Conservation (phyloP, 2,888 invertebrate genomes). For the Thecocarcelia acutangulata region DNA sequence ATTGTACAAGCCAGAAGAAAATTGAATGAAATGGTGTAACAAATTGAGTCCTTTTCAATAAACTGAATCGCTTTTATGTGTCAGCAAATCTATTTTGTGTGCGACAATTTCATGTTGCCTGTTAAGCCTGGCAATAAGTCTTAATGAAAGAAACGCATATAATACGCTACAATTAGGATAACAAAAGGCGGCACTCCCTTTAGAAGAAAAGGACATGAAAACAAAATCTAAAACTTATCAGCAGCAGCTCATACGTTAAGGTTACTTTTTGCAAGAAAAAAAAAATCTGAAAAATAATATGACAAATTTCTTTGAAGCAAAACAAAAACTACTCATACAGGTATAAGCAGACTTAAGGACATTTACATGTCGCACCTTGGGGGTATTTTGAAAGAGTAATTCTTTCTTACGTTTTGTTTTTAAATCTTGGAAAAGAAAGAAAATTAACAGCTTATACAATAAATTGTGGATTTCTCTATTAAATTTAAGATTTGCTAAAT, state of each 20-base stretch:
- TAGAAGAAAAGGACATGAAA: slow-evolving; percentile 9
- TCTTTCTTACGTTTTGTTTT: not conserved
- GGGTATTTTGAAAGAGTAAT: no score
- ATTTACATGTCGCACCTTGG: no score
- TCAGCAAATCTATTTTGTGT: slow-evolving; percentile 54
- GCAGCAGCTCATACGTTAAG: slow-evolving; percentile 53
- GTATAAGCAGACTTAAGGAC: no score
- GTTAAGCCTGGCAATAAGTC: slow-evolving; percentile 28
- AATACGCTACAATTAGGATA: slow-evolving; percentile 67
- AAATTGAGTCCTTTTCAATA: slow-evolving; percentile 56
- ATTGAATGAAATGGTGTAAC: slow-evolving; percentile 32
- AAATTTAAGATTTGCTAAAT: slow-evolving; percentile 14
- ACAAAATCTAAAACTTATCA: slow-evolving; percentile 44
- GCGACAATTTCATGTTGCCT: slow-evolving; percentile 56
- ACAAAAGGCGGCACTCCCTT: slow-evolving; percentile 37
- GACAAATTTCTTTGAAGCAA: not conserved
- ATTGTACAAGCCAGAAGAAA: slow-evolving; percentile 18
- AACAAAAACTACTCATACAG: not conserved
- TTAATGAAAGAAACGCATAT: slow-evolving; percentile 46
- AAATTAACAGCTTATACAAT: slow-evolving; percentile 7
- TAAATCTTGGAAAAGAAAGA: not conserved
- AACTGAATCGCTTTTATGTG: not conserved
- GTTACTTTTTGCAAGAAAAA: no score
- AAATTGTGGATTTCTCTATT: not conserved
- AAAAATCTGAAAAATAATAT: no score